These are phyloP conservation scores for Rhinoraja longicauda DNA, from an alignment of 2,797 vertebrate species.

Conservation along the genomic window DNA sequence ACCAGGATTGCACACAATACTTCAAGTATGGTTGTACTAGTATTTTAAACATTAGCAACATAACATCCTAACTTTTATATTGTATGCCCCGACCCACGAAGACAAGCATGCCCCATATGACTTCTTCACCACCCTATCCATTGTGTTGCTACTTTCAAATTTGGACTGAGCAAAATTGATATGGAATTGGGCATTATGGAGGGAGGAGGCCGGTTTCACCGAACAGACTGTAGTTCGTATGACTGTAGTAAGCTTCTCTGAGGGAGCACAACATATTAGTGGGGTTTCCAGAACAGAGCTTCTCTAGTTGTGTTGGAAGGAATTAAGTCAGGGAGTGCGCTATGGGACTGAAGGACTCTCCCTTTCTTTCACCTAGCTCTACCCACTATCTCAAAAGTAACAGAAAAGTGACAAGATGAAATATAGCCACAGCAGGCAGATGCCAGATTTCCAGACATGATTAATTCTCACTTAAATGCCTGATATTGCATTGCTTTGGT, in stretches of 20 bases:
- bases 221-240: background rate
- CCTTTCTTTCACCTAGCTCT: background rate
- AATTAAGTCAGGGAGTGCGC: background rate
- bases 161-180: background rate
- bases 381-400: background rate
- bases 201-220: background rate
- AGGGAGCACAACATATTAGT: background rate
- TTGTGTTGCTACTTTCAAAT: background rate
- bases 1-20: too few species aligned
- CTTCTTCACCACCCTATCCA: too few species aligned
- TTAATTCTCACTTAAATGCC: background rate
- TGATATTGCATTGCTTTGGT: background rate
- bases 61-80: too few species aligned
- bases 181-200: background rate
- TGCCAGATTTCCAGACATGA: background rate
- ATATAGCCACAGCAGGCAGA: background rate
- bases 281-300: background rate
- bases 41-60: too few species aligned
- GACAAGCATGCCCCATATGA: too few species aligned
- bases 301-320: background rate
- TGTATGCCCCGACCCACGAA: too few species aligned
- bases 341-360: background rate
- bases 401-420: background rate
- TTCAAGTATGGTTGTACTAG: too few species aligned
- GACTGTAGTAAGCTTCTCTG: background rate